Evolutionary conservation across 2,113 vertebrate species (phyloP), one percentile per base, ranked within the genome.

Genomic region (Colinus virginianus): DNA sequence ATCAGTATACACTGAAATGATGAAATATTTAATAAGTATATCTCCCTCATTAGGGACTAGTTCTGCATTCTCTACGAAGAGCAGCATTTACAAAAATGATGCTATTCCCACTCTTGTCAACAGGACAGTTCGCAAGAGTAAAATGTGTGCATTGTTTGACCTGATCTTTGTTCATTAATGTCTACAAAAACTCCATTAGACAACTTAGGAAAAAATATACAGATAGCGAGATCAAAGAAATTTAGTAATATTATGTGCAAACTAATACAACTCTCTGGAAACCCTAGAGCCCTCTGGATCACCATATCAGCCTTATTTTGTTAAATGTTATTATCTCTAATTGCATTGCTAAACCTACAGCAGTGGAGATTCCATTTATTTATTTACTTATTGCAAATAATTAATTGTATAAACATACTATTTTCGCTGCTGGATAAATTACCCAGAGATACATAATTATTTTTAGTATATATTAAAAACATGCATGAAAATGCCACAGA

Each of bases 11-110:
- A 69, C 2, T 1, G 28, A 87, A 51, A 92, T 82, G 68, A 96
- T 90, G 36, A 81, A 94, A 93, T 67, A 95, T 82, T 93, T 94
- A 95, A 92, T 87, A 92, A 87, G 87, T 75, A 77, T 88, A 90
- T 82, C 90, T 46, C 11, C 32, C 93, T 51, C 75, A 90, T 74
- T 79, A 87, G 87, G 87, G 75, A 96, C 32, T 69, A 87, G 42
- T 89, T 92, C 75, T 92, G 55, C 45, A 69, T 87, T 88, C 59
- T 76, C 34, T 64, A 16, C 70, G 62, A 88, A 38, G 83, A 90
- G 85, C 15, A 90, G 51, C 76, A 63, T 76, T 93, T 77, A 70
- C 59, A 84, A 79, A 87, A 92, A 68, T 62, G 43, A 87, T 87
- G 84, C 70, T 49, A 43, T 90, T 93, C 70, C 67, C 63, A 66